Evolutionary conservation across 2,113 vertebrate species (phyloP).

Genomic region (Leptodactylus fuscus): DNA sequence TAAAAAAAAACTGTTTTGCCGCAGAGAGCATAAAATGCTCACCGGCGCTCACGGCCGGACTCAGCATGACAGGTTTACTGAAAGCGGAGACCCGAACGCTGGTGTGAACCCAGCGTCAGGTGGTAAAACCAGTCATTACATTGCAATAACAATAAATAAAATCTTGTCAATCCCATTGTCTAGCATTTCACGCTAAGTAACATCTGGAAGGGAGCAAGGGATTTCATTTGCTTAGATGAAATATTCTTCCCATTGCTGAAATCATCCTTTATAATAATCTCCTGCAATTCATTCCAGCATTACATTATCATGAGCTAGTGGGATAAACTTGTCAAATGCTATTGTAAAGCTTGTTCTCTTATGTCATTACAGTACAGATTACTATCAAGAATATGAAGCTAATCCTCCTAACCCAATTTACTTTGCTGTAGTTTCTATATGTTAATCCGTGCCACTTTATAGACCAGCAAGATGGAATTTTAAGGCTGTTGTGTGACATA

Average conservation of each 20-base stretch:
- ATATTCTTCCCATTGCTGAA: neutral
- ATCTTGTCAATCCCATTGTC: too few relatives aligned
- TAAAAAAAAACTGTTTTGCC: too few relatives aligned
- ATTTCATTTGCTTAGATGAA: too few relatives aligned
- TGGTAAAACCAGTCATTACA: too few relatives aligned
- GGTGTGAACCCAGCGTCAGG: too few relatives aligned
- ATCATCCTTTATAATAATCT: neutral
- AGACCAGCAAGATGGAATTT: slow-evolving; percentile 10
- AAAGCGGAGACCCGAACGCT: too few relatives aligned
- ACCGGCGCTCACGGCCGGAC: too few relatives aligned
- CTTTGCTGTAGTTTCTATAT: slow-evolving; percentile 30
- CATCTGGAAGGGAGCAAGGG: too few relatives aligned
- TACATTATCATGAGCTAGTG: slow-evolving; percentile 8
- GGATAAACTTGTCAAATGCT: slow-evolving; percentile 42
- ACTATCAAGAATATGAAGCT: slow-evolving; percentile 33
- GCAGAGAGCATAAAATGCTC: too few relatives aligned
- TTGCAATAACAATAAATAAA: too few relatives aligned
- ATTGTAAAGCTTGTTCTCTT: slow-evolving; percentile 37
- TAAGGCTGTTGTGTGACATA: slow-evolving; percentile 22
- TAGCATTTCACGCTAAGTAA: too few relatives aligned
- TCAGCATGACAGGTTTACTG: too few relatives aligned
- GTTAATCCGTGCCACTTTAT: slow-evolving; percentile 11
- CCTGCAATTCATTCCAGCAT: neutral
- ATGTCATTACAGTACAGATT: slow-evolving; percentile 45
- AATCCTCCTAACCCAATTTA: slow-evolving; percentile 43